phyloP scores from a whole-genome alignment of 2,113 vertebrate genomes.

The Calidris pygmaea region DNA sequence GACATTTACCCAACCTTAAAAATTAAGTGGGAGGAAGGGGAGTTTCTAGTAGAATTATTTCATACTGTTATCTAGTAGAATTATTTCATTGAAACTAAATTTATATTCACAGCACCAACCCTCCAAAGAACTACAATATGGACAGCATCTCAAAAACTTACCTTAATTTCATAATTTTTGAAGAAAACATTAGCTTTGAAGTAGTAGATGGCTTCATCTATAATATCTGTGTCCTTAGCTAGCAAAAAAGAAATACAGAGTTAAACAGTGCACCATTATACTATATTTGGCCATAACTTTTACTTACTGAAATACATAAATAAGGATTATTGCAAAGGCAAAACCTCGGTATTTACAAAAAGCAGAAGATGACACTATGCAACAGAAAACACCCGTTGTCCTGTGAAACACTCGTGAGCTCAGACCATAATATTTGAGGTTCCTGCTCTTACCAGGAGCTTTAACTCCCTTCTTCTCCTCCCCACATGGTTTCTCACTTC shows the following conservation, averaged over 20 bases:
- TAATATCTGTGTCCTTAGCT: constrained; percentile 94
- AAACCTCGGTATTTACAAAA: not conserved
- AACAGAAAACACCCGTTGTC: not conserved
- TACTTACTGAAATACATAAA: not conserved
- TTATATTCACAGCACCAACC: not conserved
- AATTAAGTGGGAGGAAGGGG: not conserved
- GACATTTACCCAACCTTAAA: not conserved
- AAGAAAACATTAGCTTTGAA: constrained; percentile 99
- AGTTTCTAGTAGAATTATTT: not conserved
- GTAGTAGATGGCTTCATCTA: constrained; percentile 98
- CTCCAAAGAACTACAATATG: not conserved
- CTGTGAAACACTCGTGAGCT: not conserved
- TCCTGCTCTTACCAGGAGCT: not conserved
- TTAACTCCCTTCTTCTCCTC: not conserved
- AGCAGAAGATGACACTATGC: not conserved
- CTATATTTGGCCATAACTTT: not conserved
- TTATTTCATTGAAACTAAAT: not conserved
- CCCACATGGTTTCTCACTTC: not conserved
- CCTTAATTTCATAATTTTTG: constrained; percentile 99
- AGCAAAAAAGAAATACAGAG: constrained; percentile 14
- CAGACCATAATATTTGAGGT: not conserved
- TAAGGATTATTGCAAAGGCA: not conserved
- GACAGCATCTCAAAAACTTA: constrained; percentile 57
- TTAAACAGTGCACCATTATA: not conserved
- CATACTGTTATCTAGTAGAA: not conserved